phyloP scores from a whole-genome alignment of 37 sponge, comb jelly and placozoan species.

The Beroe ovata region DNA sequence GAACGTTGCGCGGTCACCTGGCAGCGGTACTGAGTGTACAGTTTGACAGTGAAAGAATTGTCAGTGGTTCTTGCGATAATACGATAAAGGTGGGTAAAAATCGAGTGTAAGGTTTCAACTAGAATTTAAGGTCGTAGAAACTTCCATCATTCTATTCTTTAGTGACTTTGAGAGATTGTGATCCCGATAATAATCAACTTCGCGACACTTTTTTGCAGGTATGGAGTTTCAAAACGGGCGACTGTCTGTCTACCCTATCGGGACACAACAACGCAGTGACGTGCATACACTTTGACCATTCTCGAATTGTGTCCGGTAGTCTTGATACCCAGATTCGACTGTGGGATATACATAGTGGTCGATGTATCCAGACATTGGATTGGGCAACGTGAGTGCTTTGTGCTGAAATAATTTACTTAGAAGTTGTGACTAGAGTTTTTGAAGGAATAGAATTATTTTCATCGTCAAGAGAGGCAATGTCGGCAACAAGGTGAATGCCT shows the following conservation, averaged over 20 bases:
- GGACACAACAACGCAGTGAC: conserved; percentile 97
- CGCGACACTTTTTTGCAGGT: conserved; percentile 70
- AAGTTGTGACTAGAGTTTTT: no score
- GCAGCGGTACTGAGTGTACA: conserved; percentile 93
- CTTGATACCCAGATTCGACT: conserved; percentile 92
- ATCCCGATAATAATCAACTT: no score
- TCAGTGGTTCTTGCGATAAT: conserved; percentile 90
- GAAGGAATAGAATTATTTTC: no score
- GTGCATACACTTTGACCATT: conserved; percentile 89
- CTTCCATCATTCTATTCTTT: no score
- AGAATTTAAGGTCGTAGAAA: no score
- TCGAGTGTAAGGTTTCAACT: no score
- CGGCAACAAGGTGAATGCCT: no score
- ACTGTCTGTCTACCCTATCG: conserved; percentile 82
- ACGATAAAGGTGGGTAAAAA: conserved; percentile 94
- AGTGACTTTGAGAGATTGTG: no score
- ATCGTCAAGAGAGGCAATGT: no score
- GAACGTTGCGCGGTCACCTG: conserved; percentile 90
- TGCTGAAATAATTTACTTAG: no score
- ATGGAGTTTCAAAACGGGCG: conserved; percentile 77
- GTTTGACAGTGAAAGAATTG: conserved; percentile 79
- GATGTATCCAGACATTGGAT: conserved; percentile 92
- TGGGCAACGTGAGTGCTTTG: conserved; percentile 96
- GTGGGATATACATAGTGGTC: conserved; percentile 81
- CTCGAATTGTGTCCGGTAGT: conserved; percentile 86